A percentile compares a stretch with the other conserved stretches of the same genome.
Conservation (phyloP, 2,113 vertebrate genomes). For the Otolemur garnettii region DNA sequence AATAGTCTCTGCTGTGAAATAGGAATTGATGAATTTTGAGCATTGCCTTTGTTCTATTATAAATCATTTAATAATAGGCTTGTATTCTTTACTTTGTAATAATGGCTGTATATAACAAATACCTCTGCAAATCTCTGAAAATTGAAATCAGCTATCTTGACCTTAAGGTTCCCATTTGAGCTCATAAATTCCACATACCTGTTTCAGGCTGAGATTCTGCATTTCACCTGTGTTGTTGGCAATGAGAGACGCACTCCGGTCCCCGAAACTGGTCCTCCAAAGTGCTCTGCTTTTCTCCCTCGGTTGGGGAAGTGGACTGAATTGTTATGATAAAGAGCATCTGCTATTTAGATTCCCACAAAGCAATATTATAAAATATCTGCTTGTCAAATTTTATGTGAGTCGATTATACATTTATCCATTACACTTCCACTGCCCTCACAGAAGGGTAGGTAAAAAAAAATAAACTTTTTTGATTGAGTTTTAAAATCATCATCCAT, state of each 20-base stretch:
- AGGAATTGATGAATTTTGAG: neutral
- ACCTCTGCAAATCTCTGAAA: neutral
- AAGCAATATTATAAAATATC: conserved; percentile 50
- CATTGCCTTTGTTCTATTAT: neutral
- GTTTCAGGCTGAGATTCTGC: neutral
- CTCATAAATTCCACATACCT: neutral
- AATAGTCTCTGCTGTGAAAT: neutral
- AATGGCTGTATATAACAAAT: neutral
- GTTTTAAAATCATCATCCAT: neutral
- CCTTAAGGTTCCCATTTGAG: neutral
- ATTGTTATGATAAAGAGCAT: conserved; percentile 41
- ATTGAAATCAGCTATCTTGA: neutral
- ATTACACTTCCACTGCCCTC: neutral
- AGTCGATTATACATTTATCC: conserved; percentile 9
- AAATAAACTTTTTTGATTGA: neutral
- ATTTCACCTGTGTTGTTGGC: neutral
- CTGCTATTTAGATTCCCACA: conserved; percentile 45
- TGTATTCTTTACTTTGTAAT: neutral
- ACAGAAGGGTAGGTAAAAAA: neutral
- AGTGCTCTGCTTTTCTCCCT: neutral
- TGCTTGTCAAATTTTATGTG: conserved; percentile 64
- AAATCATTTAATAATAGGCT: neutral
- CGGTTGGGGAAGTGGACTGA: neutral
- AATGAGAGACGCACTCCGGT: neutral
- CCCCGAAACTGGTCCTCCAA: conserved; percentile 33